A percentile compares a stretch with the other conserved stretches of the same genome.
Conservation (phyloP, 1,140 invertebrate genomes). For the Pogonognathellus flavescens region DNA sequence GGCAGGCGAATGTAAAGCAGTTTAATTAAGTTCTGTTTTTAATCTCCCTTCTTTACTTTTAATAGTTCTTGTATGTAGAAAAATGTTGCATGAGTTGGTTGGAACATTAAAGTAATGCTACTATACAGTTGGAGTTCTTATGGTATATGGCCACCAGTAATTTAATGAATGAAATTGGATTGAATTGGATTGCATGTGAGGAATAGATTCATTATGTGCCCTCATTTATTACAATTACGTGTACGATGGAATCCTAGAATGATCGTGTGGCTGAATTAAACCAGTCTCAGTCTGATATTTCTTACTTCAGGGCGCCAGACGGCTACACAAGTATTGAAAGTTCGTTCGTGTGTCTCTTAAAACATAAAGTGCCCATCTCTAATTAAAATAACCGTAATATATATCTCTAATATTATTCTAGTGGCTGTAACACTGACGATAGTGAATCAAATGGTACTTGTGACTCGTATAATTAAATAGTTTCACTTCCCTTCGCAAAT, state of each 20-base stretch:
- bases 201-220: constrained; percentile 25
- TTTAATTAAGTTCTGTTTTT: no score
- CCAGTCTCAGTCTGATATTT: background rate
- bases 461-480: constrained; percentile 40
- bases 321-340: no score
- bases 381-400: background rate
- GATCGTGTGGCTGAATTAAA: background rate
- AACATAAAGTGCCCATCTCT: no score
- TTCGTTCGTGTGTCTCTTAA: no score
- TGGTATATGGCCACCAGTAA: background rate
- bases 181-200: constrained; percentile 29
- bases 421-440: background rate
- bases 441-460: constrained; percentile 8
- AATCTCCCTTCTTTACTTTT: no score
- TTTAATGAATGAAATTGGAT: constrained; percentile 18
- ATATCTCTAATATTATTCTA: background rate
- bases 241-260: background rate
- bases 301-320: no score
- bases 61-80: no score
- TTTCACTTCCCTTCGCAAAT: background rate
- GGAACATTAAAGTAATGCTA: no score
- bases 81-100: no score
- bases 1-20: no score
- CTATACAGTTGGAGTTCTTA: no score
- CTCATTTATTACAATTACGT: constrained; percentile 34